Conservation (phyloP, 1,140 invertebrate genomes). For the Hyles vespertilio region DNA sequence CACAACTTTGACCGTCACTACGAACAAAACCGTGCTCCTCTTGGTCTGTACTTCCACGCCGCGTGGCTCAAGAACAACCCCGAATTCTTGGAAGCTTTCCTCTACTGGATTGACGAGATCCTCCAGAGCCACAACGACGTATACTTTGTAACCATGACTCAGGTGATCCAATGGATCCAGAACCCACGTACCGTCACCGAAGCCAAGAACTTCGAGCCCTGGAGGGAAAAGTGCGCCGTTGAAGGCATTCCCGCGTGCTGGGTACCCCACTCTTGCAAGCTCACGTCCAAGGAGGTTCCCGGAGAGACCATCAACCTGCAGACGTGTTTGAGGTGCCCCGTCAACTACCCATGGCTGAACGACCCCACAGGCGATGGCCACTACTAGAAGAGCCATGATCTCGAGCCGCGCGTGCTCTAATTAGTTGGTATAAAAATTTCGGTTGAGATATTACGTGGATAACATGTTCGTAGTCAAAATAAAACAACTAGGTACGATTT, state of each 20-base stretch:
- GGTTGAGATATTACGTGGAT: slow-evolving; percentile 51
- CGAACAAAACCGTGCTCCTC: slow-evolving; percentile 93
- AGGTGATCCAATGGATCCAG: slow-evolving; percentile 98
- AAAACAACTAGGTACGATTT: slow-evolving; percentile 13
- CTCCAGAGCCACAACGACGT: slow-evolving; percentile 92
- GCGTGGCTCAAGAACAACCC: slow-evolving; percentile 97
- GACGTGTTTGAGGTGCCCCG: slow-evolving; percentile 94
- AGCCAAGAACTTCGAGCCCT: slow-evolving; percentile 94
- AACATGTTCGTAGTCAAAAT: slow-evolving; percentile 48
- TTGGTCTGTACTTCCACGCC: slow-evolving; percentile 96
- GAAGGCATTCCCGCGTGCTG: slow-evolving; percentile 87
- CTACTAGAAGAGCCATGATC: slow-evolving; percentile 81
- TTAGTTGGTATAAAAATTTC: slow-evolving; percentile 63
- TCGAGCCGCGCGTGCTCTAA: slow-evolving; percentile 58
- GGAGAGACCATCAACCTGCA: slow-evolving; percentile 95
- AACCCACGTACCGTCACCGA: slow-evolving; percentile 90
- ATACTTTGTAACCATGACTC: slow-evolving; percentile 98
- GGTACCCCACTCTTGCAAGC: slow-evolving; percentile 92
- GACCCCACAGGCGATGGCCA: slow-evolving; percentile 95
- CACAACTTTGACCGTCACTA: slow-evolving; percentile 98
- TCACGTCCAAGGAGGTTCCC: slow-evolving; percentile 93
- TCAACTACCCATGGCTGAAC: slow-evolving; percentile 96
- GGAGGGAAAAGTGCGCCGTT: slow-evolving; percentile 94
- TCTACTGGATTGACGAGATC: slow-evolving; percentile 96
- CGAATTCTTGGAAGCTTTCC: slow-evolving; percentile 94